These are phyloP conservation scores for Turritopsis dohrnii DNA, from an alignment of 30 jellyfish, hydroid and myxozoan genomes.

Conservation along the genomic window DNA sequence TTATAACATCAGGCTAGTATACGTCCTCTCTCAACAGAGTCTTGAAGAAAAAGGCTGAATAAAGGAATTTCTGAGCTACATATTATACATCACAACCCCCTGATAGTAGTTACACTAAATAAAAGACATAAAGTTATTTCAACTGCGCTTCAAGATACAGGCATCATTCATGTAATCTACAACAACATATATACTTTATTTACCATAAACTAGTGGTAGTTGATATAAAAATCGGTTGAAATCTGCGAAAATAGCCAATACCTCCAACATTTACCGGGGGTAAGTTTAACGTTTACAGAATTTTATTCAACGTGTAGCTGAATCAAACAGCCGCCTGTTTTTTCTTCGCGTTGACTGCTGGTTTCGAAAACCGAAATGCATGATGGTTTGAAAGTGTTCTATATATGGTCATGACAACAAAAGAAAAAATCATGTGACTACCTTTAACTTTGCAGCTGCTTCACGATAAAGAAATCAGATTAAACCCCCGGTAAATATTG, in stretches of 20 bases:
- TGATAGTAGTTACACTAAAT: neutral
- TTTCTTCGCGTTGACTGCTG: conserved; percentile 12
- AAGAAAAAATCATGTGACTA: conserved; percentile 24
- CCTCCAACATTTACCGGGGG: conserved; percentile 33
- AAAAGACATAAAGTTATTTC: neutral
- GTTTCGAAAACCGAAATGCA: conserved; percentile 29
- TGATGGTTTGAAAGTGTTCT: conserved; percentile 18
- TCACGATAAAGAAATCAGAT: neutral
- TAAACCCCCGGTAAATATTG: neutral
- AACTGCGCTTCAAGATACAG: neutral
- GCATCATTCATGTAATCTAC: neutral
- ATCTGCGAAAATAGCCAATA: conserved; percentile 23
- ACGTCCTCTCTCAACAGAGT: conserved; percentile 27
- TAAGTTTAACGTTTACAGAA: neutral
- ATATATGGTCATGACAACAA: conserved; percentile 27
- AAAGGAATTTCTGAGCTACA: conserved; percentile 9
- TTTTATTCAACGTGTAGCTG: conserved; percentile 33
- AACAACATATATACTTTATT: neutral
- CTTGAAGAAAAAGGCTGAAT: conserved; percentile 28
- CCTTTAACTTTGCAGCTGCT: neutral
- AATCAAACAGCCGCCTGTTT: conserved; percentile 44
- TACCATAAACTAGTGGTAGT: neutral
- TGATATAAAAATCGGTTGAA: neutral
- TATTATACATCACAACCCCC: conserved; percentile 26
- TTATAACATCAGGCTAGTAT: conserved; percentile 1